Base-by-base conservation (phyloP, 2,888 invertebrate species). In the Adelphocoris suturalis region DNA sequence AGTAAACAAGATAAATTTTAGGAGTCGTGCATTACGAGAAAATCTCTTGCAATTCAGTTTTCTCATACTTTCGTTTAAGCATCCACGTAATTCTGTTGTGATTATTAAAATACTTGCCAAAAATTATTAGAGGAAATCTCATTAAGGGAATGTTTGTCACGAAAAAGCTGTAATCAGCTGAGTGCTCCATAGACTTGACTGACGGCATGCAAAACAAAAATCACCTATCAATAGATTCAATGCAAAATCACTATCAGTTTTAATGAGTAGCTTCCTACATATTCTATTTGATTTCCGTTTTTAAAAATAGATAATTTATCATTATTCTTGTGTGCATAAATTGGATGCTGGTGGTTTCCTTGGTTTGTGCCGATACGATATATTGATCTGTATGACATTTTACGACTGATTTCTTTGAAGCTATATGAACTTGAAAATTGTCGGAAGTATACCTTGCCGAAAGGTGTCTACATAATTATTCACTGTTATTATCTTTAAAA, bases 401-500 rank as follows among this genome's bases (percentile, higher is more conserved):
- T 28, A 12, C 76, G 28, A 28, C 28, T 28, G 37, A 76, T 76
- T 28, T 78, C 78, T 78, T 78, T 37, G 47, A 46, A 78, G 78
- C 78, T 37, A n/a, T 46, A 46, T 78, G 78, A 46, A 78, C 78
- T 68, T 68, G 23, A 68, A 68, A 68, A 23, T 68, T 23, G 52
- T 7, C 2, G 52, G 52, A 7, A 52, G 52, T 52, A 52, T 52
- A 2, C 52, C 3, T 14, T 52, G 52, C 16, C 52, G 2, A 52
- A 13, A 52, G 52, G 16, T 52, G 13, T 52, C 12, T 52, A 52
- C 16, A 11, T 13, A 52, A 52, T 37, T 37, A 37, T 37, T 37
- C 7, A 37, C 7, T 37, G 2, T 4, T 37, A 4, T 37, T 37
- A 4, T 37, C 7, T 37, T 37, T 37, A 4, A 37, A 7, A 7